Evolutionary conservation across 2,797 vertebrate genomes (phyloP), one percentile per base, ranked within the genome.

Genomic region (Notamacropus eugenii): DNA sequence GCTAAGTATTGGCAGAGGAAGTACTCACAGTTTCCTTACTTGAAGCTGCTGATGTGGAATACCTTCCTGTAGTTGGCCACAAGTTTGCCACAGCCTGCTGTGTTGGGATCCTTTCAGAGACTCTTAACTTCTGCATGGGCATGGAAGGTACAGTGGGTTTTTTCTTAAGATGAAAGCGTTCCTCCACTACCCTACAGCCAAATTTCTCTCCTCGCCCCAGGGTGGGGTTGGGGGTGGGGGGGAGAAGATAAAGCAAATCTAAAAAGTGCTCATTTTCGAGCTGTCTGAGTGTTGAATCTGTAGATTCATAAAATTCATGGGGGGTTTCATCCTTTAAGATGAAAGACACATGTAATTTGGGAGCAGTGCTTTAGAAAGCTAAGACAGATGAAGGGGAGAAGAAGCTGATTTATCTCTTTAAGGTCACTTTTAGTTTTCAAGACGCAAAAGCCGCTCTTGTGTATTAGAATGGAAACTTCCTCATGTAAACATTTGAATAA

Each of bases 321-420:
- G 31, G 4, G 57, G 52, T 93, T 96, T 95, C 52, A n/a, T 95
- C 87, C 96, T 97, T 57, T 46, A 97, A 94, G 74, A 56, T 58
- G 87, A 96, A 94, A 91, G 92, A 54, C 19, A 54, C 19, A 55
- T 19, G n/a, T 93, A 93, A 93, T 31, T 58, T 55, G 31, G 92
- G 13, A 90, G 31, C 5, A 54, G 29, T 31, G 46, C 31, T 93
- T 92, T 54, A 40, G 46, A 9, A 46, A 55, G 22, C 92, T 96
- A 93, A 34, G 6, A 29, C 0, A 8, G 59, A 40, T 46, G 0
- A 0, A 95, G 34, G 29, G 54, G 55, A n/a, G 31, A 95, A 92
- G 90, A 56, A 12, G 11, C 34, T 56, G 16, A 90, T 96, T 94
- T 92, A 50, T 29, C 50, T 11, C 5, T 22, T 55, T 96, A 94